Evolutionary conservation across 2,113 vertebrate genomes (phyloP), one percentile per base, ranked within the genome.

Genomic region (Morone saxatilis): DNA sequence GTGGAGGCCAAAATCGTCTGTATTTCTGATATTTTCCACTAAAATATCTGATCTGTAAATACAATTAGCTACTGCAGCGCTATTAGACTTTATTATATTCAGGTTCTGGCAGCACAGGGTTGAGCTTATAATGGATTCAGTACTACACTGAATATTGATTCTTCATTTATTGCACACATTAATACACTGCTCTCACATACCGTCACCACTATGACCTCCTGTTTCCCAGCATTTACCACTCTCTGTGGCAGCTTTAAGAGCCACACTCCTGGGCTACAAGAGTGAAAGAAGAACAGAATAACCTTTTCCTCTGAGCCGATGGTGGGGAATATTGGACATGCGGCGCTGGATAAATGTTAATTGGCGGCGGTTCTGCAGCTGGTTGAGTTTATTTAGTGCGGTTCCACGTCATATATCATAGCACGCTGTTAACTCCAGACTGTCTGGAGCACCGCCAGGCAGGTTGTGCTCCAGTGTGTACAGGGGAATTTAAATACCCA

Each of bases 351-450:
- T 68, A 14, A 16, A 63, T 73, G 75, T 73, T 78, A 72, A 87
- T 74, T 65, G 14, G 25, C 20, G 2, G 12, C 7, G 9, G 10
- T 40, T 50, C 43, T 17, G 54, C 22, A 2, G 71, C 77, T 11
- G 84, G 41, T 36, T 56, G 77, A 63, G 13, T 87, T 80, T 71
- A 56, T 77, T 76, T 31, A 47, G 12, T 22, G 65, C 5, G 20
- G 57, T 38, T 81, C 25, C 8, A 19, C 40, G 3, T 67, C 54
- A 4, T 68, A 48, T 31, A 78, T 81, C 67, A 77, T 48, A 31
- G 41, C 69, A 4, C 61, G 25, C n/a, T 36, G 67, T 76, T 72
- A 69, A 69, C 47, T 22, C 13, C 67, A 50, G 12, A 51, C 71
- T 4, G 0, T 31, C 19, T 60, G 54, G 47, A 53, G 10, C 19